These are phyloP conservation scores for Lucinisca nassula DNA, from an alignment of 2,888 invertebrate species.

Conservation along the genomic window DNA sequence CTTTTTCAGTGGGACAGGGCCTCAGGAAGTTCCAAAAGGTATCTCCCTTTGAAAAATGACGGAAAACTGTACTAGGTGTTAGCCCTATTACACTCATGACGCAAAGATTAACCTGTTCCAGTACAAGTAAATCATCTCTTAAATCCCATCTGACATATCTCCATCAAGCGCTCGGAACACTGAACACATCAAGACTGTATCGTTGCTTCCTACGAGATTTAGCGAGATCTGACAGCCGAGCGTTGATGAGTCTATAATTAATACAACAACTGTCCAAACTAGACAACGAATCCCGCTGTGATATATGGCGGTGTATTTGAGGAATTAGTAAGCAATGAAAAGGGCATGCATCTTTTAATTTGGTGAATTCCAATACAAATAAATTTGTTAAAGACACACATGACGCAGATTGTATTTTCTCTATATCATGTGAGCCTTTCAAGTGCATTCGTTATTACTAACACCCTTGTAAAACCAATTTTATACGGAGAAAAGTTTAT, in stretches of 20 bases:
- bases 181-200: slow-evolving; percentile 9
- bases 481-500: too few relatives aligned
- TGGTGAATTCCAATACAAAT: not conserved
- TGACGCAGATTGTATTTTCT: not conserved
- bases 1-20: too few relatives aligned
- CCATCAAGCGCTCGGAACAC: not conserved
- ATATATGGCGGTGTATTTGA: not conserved
- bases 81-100: too few relatives aligned
- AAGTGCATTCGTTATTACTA: too few relatives aligned
- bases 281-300: not conserved
- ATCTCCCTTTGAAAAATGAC: too few relatives aligned
- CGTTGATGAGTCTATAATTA: not conserved
- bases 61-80: too few relatives aligned
- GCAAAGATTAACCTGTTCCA: too few relatives aligned
- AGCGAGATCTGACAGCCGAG: not conserved
- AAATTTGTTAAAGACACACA: not conserved
- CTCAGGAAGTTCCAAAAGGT: too few relatives aligned
- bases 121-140: not conserved
- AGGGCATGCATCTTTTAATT: not conserved
- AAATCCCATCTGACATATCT: not conserved
- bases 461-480: too few relatives aligned
- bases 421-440: too few relatives aligned
- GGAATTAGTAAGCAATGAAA: not conserved
- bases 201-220: not conserved
- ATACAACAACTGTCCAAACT: not conserved